phyloP scores from a whole-genome alignment of 2,113 vertebrate species.

The Setophaga kirtlandii region DNA sequence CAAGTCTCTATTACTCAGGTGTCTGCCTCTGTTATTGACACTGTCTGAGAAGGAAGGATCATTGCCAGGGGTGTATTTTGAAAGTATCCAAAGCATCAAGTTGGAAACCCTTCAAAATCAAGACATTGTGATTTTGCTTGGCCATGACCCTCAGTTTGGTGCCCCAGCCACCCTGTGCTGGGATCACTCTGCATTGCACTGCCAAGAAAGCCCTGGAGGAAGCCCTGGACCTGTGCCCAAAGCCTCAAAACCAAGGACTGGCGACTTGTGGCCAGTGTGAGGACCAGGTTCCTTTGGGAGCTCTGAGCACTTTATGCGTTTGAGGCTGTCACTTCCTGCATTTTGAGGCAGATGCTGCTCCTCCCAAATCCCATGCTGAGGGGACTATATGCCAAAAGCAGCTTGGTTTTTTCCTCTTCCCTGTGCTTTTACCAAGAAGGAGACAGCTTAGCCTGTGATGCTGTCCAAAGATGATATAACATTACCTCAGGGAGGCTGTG shows the following conservation, averaged over 20 bases:
- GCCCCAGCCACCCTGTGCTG: not conserved
- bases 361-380: constrained; percentile 18
- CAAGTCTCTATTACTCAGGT: not conserved
- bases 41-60: not conserved
- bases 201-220: no score
- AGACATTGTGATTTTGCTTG: not conserved
- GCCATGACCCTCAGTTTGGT: not conserved
- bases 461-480: constrained; percentile 50
- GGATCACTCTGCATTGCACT: not conserved
- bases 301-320: not conserved
- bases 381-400: constrained; percentile 18
- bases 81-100: not conserved
- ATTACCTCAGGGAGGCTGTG: not conserved
- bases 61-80: not conserved
- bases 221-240: not conserved
- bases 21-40: not conserved
- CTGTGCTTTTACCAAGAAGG: not conserved
- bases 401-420: constrained; percentile 19
- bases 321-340: not conserved
- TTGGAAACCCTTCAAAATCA: not conserved
- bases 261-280: not conserved
- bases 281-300: not conserved
- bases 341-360: constrained; percentile 16
- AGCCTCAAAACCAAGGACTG: not conserved
- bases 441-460: not conserved